A percentile compares a stretch with the other conserved stretches of the same genome.
Evolutionary conservation across 2,797 vertebrate genomes (phyloP).

Genomic region (Girardinus metallicus): DNA sequence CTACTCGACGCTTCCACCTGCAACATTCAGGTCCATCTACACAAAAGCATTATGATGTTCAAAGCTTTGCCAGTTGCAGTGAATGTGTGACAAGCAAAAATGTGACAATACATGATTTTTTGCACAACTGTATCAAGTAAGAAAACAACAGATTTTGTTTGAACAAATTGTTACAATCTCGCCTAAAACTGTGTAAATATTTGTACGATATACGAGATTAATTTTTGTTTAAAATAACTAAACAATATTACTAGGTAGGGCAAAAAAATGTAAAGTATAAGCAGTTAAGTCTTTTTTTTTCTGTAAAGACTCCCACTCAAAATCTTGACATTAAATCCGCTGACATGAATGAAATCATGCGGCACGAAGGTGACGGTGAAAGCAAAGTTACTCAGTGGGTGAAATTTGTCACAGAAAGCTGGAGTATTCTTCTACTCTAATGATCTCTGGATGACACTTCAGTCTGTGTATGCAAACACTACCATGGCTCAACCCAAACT

Average conservation of each 20-base stretch:
- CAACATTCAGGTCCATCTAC: too few relatives aligned
- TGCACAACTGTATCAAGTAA: background rate
- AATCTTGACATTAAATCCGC: background rate
- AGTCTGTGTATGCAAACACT: slow-evolving; percentile 58
- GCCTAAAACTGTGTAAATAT: background rate
- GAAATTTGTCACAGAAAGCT: slow-evolving; percentile 22
- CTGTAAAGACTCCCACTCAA: background rate
- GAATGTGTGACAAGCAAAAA: background rate
- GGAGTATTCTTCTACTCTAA: slow-evolving; percentile 34
- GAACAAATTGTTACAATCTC: background rate
- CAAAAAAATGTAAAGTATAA: background rate
- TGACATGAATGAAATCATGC: background rate
- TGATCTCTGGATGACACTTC: slow-evolving; percentile 53
- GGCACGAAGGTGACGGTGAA: background rate
- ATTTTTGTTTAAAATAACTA: background rate
- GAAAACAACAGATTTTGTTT: background rate
- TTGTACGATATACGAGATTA: background rate
- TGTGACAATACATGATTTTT: background rate
- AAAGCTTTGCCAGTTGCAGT: background rate
- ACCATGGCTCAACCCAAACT: slow-evolving; percentile 58
- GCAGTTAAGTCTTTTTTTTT: background rate
- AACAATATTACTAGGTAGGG: background rate
- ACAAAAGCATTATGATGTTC: background rate
- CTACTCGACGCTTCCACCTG: too few relatives aligned
- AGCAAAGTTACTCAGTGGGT: background rate